phyloP scores from a whole-genome alignment of 2,113 vertebrate genomes.

The Ibidorhyncha struthersii region DNA sequence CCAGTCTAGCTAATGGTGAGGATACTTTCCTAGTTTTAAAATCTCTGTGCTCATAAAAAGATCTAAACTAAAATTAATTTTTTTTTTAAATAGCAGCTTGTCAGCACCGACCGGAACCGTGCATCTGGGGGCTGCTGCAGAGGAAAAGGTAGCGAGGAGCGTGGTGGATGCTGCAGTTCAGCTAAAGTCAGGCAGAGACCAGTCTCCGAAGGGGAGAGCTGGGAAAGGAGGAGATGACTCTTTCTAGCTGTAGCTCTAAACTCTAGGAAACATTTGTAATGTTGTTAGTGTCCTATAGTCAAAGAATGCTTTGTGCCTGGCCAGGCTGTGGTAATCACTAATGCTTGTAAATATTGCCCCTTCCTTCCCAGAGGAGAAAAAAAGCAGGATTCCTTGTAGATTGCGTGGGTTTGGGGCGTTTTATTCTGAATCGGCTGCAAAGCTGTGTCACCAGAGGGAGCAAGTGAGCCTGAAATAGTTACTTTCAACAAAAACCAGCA shows the following conservation, averaged over 20 bases:
- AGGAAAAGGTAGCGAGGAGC: not conserved
- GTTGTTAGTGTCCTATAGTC: not conserved
- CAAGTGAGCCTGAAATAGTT: slow-evolving; percentile 29
- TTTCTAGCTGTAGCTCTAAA: not conserved
- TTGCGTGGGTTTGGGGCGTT: not conserved
- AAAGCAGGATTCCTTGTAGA: not conserved
- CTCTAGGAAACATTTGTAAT: not conserved
- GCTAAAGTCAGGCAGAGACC: not conserved
- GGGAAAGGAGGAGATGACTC: not conserved
- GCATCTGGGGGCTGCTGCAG: accelerated
- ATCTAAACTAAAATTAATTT: not conserved
- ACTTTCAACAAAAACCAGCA: slow-evolving; percentile 30
- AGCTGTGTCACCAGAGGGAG: slow-evolving; percentile 51
- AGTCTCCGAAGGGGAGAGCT: not conserved
- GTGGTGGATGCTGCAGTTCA: not conserved
- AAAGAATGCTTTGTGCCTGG: not conserved
- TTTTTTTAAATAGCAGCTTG: not conserved
- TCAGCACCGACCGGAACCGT: not conserved
- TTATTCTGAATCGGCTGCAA: not conserved
- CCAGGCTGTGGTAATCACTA: not conserved
- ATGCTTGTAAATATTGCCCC: not conserved
- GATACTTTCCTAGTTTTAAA: not conserved
- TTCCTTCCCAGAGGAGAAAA: not conserved
- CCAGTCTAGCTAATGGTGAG: not conserved
- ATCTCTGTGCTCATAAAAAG: not conserved